Percentiles rank a stretch among this genome's conserved stretches.
phyloP scores from a whole-genome alignment of 2,113 vertebrate species.

The Rousettus leschenaultii region DNA sequence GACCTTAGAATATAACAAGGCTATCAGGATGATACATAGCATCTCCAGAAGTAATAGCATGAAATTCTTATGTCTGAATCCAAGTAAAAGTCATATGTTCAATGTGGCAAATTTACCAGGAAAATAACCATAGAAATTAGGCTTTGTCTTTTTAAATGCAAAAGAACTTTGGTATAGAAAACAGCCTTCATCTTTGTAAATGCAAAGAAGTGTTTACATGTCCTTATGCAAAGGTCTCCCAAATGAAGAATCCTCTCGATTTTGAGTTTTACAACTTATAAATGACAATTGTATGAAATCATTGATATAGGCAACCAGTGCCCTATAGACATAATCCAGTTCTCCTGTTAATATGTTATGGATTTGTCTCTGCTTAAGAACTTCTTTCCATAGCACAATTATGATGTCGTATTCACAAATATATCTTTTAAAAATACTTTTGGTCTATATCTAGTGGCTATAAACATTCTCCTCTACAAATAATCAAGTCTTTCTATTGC shows the following conservation, averaged over 20 bases:
- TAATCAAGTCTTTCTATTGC: not conserved
- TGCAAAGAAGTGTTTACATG: not conserved
- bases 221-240: not conserved
- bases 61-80: not conserved
- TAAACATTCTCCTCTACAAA: slow-evolving; percentile 13
- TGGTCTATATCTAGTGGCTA: not conserved
- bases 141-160: not conserved
- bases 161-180: not conserved
- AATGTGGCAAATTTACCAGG: not conserved
- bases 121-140: slow-evolving; percentile 12
- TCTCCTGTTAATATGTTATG: not conserved
- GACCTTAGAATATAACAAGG: not conserved
- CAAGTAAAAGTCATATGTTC: not conserved
- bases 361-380: not conserved
- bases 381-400: not conserved
- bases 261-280: not conserved
- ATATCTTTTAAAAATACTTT: not conserved
- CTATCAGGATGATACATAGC: not conserved
- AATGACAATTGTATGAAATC: not conserved
- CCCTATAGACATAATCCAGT: not conserved
- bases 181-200: not conserved
- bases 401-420: not conserved
- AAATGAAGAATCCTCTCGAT: not conserved
- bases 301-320: not conserved
- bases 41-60: not conserved